Conservation (phyloP, 2,888 invertebrate genomes). For the Campoplex capitator region DNA sequence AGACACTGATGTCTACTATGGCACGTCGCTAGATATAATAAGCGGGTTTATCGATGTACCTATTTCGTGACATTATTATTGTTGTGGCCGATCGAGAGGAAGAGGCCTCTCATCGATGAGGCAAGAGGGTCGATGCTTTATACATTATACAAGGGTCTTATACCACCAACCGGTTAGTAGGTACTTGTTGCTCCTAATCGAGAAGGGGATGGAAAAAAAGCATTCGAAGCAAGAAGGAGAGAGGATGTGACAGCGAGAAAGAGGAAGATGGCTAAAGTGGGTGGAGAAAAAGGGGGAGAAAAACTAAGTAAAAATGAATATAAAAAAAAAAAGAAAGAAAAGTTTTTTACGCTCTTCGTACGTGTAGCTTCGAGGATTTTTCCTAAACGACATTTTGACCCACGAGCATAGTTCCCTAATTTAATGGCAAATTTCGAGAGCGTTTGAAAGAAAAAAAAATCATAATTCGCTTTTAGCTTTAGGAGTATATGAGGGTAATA, state of each 20-base stretch:
- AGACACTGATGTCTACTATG: background rate
- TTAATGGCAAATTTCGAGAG: background rate
- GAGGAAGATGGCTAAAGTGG: background rate
- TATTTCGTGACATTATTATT: constrained; percentile 36
- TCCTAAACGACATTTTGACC: background rate
- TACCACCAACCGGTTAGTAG: constrained; percentile 7
- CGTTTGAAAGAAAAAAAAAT: background rate
- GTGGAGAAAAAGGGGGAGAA: background rate
- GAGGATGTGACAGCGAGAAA: background rate
- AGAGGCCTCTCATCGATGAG: constrained; percentile 34
- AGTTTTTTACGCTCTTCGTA: background rate
- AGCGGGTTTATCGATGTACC: constrained; percentile 6
- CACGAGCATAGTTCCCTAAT: background rate
- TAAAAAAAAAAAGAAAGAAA: background rate
- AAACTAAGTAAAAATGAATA: background rate
- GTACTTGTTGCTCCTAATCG: constrained; percentile 50
- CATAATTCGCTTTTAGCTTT: no score
- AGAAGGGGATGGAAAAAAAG: constrained; percentile 22
- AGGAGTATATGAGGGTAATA: no score
- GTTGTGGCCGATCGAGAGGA: constrained; percentile 20
- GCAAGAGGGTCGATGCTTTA: constrained; percentile 34
- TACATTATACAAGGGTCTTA: constrained; percentile 38
- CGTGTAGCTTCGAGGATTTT: background rate
- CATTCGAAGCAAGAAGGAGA: background rate
- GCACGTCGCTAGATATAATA: constrained; percentile 11